Percentiles rank a stretch among this genome's conserved stretches.
Conservation (phyloP, 2,113 vertebrate genomes). For the Melanocharis versteri region DNA sequence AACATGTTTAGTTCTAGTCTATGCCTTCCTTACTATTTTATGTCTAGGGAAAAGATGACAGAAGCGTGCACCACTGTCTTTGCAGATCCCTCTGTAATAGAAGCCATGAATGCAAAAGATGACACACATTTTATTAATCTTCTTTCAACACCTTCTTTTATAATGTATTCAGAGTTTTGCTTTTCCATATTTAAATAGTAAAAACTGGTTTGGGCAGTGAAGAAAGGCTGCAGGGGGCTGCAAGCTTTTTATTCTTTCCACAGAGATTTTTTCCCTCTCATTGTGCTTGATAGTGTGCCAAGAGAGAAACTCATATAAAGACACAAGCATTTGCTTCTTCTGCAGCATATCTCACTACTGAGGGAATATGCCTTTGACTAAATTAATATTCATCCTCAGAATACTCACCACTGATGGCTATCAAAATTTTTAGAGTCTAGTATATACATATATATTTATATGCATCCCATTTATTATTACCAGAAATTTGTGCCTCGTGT, state of each 20-base stretch:
- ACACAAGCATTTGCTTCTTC: not conserved
- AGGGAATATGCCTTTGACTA: not conserved
- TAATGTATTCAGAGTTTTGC: constrained; percentile 46
- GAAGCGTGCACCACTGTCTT: constrained; percentile 17
- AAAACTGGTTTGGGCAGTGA: constrained; percentile 38
- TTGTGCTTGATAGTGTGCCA: not conserved
- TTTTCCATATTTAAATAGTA: constrained; percentile 52
- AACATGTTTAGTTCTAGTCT: constrained; percentile 61
- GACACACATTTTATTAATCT: constrained; percentile 65
- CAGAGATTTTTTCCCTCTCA: not conserved
- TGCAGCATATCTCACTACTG: not conserved
- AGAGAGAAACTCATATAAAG: not conserved
- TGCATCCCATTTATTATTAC: not conserved
- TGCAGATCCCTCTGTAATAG: constrained; percentile 4
- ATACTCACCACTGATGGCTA: not conserved
- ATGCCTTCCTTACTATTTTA: constrained; percentile 58
- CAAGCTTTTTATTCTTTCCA: not conserved
- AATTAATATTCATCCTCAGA: not conserved
- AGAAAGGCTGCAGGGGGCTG: not conserved
- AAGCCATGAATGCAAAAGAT: constrained; percentile 47
- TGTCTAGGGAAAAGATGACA: constrained; percentile 43
- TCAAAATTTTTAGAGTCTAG: not conserved
- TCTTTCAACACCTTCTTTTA: constrained; percentile 36
- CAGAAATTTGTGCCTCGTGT: not conserved
- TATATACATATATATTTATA: not conserved